Percentiles rank a stretch among this genome's conserved stretches.
phyloP scores from a whole-genome alignment of 1,140 invertebrate genomes.

The Cyphomyrmex costatus region DNA sequence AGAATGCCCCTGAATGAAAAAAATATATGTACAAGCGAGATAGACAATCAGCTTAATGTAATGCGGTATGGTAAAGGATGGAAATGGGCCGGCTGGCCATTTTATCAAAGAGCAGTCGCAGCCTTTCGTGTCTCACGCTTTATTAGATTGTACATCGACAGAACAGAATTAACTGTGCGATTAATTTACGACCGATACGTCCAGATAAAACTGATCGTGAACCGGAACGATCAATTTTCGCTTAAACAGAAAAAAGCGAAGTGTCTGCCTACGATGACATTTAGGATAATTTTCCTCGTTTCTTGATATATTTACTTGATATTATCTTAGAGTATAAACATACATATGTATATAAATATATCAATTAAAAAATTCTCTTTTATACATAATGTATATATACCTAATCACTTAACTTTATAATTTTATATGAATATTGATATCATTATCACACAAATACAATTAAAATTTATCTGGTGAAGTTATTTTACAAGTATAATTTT shows the following conservation, averaged over 20 bases:
- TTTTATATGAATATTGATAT: too few relatives aligned
- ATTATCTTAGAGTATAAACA: neutral
- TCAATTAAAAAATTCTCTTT: too few relatives aligned
- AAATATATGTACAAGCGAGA: constrained; percentile 34
- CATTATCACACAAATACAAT: neutral
- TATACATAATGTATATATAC: neutral
- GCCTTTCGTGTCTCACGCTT: constrained; percentile 77
- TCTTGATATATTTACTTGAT: neutral
- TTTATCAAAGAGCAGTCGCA: constrained; percentile 73
- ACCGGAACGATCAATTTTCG: constrained; percentile 10
- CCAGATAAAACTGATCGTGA: constrained; percentile 27
- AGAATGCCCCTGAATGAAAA: constrained; percentile 25
- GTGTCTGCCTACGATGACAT: neutral
- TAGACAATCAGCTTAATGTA: constrained; percentile 76
- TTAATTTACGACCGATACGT: constrained; percentile 68
- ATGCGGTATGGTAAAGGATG: constrained; percentile 50
- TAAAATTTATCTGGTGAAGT: neutral
- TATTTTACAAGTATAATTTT: neutral
- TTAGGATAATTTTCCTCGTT: neutral
- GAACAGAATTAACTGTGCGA: constrained; percentile 70
- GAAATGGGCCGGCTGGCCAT: constrained; percentile 20
- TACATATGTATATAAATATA: neutral
- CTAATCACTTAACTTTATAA: too few relatives aligned
- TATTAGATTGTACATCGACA: constrained; percentile 72
- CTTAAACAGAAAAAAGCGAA: neutral